These are phyloP conservation scores for Columba guinea DNA, from an alignment of 2,797 vertebrate genomes.

Conservation along the genomic window DNA sequence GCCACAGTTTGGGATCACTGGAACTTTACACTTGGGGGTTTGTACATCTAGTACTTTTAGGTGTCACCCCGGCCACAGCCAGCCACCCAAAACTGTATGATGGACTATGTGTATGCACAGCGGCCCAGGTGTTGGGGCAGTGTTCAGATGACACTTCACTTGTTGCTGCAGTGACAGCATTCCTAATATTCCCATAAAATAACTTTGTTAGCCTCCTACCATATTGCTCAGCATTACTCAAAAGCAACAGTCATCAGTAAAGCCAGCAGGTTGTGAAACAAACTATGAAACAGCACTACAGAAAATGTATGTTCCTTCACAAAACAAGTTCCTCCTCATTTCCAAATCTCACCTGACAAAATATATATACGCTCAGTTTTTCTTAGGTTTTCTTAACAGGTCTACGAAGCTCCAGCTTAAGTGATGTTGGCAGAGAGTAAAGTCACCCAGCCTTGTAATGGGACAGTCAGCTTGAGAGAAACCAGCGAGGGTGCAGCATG, in stretches of 20 bases:
- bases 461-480: not conserved
- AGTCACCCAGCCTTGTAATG: not conserved
- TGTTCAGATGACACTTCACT: rapidly evolving
- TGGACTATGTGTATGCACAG: rapidly evolving
- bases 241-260: not conserved
- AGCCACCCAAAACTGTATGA: not conserved
- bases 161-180: not conserved
- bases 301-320: not conserved
- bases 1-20: not conserved
- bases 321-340: not conserved
- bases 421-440: not conserved
- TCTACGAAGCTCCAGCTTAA: not conserved
- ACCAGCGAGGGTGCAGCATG: rapidly evolving
- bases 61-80: not conserved
- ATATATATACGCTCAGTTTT: not conserved
- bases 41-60: not conserved
- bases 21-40: not conserved
- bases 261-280: not conserved
- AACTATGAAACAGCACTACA: not conserved
- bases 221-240: not conserved
- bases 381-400: not conserved
- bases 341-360: not conserved
- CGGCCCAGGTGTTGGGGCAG: not conserved
- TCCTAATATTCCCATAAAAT: not conserved
- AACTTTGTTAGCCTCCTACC: not conserved